Percentiles rank a stretch among this genome's conserved stretches.
These are phyloP conservation scores for Fragum sueziense DNA, from an alignment of 2,888 invertebrate species.

Conservation along the genomic window DNA sequence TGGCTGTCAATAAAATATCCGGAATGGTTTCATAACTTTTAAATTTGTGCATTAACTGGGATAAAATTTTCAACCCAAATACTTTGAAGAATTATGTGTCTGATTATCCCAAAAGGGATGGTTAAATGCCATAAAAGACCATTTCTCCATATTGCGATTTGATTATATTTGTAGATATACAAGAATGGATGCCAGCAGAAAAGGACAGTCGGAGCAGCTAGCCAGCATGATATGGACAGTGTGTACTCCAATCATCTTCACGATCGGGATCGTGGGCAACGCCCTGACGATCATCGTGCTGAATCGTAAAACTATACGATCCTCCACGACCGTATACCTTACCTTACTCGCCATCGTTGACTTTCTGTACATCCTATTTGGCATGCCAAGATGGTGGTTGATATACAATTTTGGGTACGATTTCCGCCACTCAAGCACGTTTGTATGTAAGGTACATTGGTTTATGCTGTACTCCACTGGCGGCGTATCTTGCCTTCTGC, in stretches of 20 bases:
- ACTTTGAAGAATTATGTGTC: too few species aligned
- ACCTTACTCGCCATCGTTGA: slow-evolving; percentile 2
- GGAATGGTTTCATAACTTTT: too few species aligned
- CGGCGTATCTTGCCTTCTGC: background rate
- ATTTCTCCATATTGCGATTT: too few species aligned
- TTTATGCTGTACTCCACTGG: background rate
- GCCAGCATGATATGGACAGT: slow-evolving; percentile 24
- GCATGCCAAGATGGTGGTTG: slow-evolving; percentile 20
- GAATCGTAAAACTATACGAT: background rate
- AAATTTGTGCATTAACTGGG: too few species aligned
- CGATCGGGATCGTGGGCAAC: slow-evolving; percentile 10
- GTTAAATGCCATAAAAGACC: too few species aligned
- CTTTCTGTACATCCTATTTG: background rate
- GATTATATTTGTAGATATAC: too few species aligned
- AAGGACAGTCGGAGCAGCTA: slow-evolving; percentile 7
- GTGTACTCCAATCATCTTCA: slow-evolving; percentile 16
- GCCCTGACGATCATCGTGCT: slow-evolving; percentile 6
- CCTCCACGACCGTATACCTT: slow-evolving; percentile 15
- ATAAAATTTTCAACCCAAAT: too few species aligned
- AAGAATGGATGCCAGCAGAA: slow-evolving; percentile 15
- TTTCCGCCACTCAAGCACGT: background rate
- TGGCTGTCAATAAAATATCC: too few species aligned
- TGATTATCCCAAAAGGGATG: too few species aligned
- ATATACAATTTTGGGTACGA: slow-evolving; percentile 10
- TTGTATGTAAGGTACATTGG: slow-evolving; percentile 16